Conservation (phyloP, 2,888 invertebrate genomes). For the Sympetrum striolatum region DNA sequence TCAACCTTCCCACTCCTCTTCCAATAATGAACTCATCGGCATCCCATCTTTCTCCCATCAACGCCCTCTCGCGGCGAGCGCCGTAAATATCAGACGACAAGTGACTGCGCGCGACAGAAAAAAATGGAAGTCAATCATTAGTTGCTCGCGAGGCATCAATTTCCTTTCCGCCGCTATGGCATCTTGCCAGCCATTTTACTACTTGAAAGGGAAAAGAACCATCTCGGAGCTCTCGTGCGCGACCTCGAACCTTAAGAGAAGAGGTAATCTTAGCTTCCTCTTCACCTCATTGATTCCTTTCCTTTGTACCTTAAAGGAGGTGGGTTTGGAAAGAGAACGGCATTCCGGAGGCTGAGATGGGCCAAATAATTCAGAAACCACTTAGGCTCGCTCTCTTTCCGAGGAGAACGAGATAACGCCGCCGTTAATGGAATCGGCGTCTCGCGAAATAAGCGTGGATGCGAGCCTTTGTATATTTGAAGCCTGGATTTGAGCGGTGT, state of each 20-base stretch:
- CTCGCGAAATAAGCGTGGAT: neutral
- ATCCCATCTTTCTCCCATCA: too few relatives aligned
- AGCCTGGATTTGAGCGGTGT: neutral
- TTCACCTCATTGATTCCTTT: neutral
- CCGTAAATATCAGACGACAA: too few relatives aligned
- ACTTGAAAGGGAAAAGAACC: neutral
- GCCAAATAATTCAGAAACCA: constrained; percentile 22
- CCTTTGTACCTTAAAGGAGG: neutral
- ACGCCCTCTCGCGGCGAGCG: too few relatives aligned
- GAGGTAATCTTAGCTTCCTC: neutral
- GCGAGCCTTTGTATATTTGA: neutral
- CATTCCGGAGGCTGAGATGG: neutral
- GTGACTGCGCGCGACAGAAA: neutral
- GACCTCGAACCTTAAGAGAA: neutral
- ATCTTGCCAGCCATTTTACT: constrained; percentile 1
- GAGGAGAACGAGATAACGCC: neutral
- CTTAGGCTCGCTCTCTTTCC: neutral
- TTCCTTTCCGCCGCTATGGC: neutral
- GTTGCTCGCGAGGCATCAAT: constrained; percentile 17
- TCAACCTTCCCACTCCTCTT: too few relatives aligned
- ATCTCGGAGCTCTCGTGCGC: neutral
- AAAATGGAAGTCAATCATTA: neutral
- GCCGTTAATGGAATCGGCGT: constrained; percentile 29
- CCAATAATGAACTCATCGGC: too few relatives aligned
- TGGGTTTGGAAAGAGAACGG: neutral